Evolutionary conservation across 2,888 invertebrate genomes (phyloP), one percentile per base, ranked within the genome.

Genomic region (Pecten maximus): DNA sequence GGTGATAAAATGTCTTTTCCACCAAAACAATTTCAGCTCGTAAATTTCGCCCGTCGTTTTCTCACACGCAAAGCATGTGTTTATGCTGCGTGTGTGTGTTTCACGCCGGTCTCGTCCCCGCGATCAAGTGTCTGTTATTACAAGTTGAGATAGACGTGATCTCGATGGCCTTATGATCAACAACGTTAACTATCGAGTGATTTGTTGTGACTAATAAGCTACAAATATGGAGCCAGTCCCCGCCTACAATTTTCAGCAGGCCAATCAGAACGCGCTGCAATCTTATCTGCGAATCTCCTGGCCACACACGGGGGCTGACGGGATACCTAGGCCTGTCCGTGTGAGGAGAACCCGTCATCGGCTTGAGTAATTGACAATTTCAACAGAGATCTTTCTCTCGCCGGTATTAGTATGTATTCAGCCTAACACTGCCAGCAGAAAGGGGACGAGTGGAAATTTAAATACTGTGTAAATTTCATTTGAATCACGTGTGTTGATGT

Each of bases 41-140:
- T 74, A 74, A 74, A 74, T 74, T 74, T 74, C 74, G 74, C 74
- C 74, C 35, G 74, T 74, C 74, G 74, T 35, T 74, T 74, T 74
- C 74, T 74, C 74, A 74, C 74, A 74, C 74, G 74, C 74, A 74
- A 90, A 87, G 89, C 87, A 88, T 88, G 88, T 92, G 91, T 92
- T 92, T 92, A 92, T 90, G 89, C 89, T 91, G 87, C 40, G 88
- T 74, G 87, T 91, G 91, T 91, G 90, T 92, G 91, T 92, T 92
- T 92, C 90, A 89, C 91, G 89, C 91, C 89, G 88, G 87, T 88
- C 87, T 74, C 88, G 90, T 92, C 88, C 89, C 88, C 87, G 87
- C 88, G 89, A 92, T 90, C 91, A 90, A 92, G 35, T 48, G 88
- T 87, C 90, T 92, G 91, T 92, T 92, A 92, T 92, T 92, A 92